phyloP scores from a whole-genome alignment of 2,113 vertebrate species.

The Crotalus tigris region DNA sequence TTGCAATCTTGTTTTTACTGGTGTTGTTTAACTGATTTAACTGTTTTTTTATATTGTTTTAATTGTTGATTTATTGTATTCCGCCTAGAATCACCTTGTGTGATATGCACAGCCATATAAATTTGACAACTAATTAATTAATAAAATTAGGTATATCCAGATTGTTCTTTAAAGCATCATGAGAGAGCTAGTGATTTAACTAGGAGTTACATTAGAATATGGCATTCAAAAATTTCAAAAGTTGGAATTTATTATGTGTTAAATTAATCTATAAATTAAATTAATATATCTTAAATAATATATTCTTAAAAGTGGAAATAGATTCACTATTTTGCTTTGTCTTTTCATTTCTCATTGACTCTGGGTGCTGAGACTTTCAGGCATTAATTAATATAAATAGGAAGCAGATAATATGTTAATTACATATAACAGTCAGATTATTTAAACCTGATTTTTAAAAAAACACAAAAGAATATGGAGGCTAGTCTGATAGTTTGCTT shows the following conservation, averaged over 20 bases:
- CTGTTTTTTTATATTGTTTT: background rate
- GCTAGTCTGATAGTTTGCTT: conserved; percentile 56
- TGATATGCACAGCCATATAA: background rate
- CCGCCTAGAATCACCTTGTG: background rate
- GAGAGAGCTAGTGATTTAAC: conserved; percentile 17
- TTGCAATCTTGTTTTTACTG: background rate
- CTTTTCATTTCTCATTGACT: conserved; percentile 45
- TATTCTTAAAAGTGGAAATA: background rate
- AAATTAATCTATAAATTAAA: background rate
- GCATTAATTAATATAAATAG: conserved; percentile 65
- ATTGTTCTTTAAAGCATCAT: background rate
- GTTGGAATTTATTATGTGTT: background rate
- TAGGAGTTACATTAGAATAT: background rate
- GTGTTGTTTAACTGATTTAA: background rate
- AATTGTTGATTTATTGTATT: background rate
- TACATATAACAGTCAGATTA: conserved; percentile 60
- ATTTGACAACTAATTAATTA: background rate
- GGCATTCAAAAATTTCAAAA: conserved; percentile 2
- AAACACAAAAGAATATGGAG: conserved; percentile 49
- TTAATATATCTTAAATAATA: conserved; percentile 5
- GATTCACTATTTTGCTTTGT: conserved; percentile 19
- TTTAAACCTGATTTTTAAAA: conserved; percentile 61
- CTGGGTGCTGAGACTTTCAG: conserved; percentile 57
- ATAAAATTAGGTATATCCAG: background rate
- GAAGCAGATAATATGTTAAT: conserved; percentile 57